phyloP scores from a whole-genome alignment of 2,888 invertebrate species.

The Loripinus fragilis region DNA sequence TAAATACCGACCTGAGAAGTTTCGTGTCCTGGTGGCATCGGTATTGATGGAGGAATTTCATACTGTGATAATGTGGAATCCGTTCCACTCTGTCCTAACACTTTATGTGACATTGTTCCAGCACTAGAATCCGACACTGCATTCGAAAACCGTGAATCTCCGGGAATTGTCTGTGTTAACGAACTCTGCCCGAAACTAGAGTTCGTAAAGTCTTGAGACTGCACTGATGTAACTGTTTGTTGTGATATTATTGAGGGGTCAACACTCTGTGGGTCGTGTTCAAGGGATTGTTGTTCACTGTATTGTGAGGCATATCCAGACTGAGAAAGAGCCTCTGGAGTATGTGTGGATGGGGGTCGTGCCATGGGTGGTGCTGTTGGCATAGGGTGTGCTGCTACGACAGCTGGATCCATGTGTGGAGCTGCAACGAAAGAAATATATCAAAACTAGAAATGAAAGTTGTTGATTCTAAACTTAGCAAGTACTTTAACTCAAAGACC shows the following conservation, averaged over 20 bases:
- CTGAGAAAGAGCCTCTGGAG: slow-evolving; percentile 52
- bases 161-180: slow-evolving; percentile 59
- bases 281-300: slow-evolving; percentile 56
- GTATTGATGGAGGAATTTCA: slow-evolving; percentile 75
- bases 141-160: slow-evolving; percentile 66
- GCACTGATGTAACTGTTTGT: slow-evolving; percentile 39
- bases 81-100: slow-evolving; percentile 63
- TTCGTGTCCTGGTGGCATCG: slow-evolving; percentile 72
- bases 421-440: too few relatives aligned
- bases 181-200: slow-evolving; percentile 62
- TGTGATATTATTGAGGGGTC: slow-evolving; percentile 31
- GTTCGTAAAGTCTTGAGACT: slow-evolving; percentile 60
- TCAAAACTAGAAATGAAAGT: too few relatives aligned
- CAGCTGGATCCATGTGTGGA: slow-evolving; percentile 79
- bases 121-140: slow-evolving; percentile 51
- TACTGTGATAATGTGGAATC: slow-evolving; percentile 66
- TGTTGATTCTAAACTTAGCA: too few relatives aligned
- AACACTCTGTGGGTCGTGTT: slow-evolving; percentile 22
- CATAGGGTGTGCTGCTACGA: slow-evolving; percentile 79
- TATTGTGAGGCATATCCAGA: slow-evolving; percentile 45
- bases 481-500: too few relatives aligned
- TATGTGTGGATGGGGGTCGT: slow-evolving; percentile 50
- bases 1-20: slow-evolving; percentile 10
- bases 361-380: slow-evolving; percentile 57
- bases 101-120: slow-evolving; percentile 48